Conservation (phyloP, 2,797 vertebrate species). For the Manis pentadactyla region DNA sequence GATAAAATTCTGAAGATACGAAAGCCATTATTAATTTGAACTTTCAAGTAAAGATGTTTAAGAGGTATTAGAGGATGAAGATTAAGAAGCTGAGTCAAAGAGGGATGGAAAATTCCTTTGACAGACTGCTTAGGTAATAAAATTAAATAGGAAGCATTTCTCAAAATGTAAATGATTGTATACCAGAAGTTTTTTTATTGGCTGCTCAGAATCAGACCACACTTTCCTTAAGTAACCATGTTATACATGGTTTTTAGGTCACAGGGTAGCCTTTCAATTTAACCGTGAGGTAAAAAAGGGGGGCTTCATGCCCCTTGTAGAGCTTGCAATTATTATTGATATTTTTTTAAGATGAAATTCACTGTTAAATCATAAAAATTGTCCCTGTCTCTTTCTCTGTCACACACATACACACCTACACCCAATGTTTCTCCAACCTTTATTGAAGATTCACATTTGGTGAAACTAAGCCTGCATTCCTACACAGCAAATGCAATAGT, state of each 20-base stretch:
- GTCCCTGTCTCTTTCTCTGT: not conserved
- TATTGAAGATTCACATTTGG: not conserved
- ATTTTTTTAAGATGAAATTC: slow-evolving; percentile 15
- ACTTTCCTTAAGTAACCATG: not conserved
- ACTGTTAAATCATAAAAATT: slow-evolving; percentile 21
- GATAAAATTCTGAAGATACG: slow-evolving; percentile 11
- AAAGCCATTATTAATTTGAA: slow-evolving; percentile 46
- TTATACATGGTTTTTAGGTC: not conserved
- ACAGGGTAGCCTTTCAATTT: not conserved
- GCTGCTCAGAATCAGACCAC: not conserved
- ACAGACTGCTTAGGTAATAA: not conserved
- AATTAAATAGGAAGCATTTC: slow-evolving; percentile 32
- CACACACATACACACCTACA: not conserved
- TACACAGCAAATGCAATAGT: not conserved
- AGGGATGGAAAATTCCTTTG: not conserved
- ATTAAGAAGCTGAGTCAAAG: not conserved
- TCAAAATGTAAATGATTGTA: not conserved
- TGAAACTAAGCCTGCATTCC: not conserved
- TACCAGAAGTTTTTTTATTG: not conserved
- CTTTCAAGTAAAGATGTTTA: slow-evolving; percentile 32
- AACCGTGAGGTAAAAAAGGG: not conserved
- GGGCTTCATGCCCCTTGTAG: not conserved
- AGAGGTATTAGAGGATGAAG: not conserved
- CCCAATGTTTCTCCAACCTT: not conserved
- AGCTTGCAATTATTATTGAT: not conserved